Evolutionary conservation across 2,888 invertebrate species (phyloP).

Genomic region (Agrochola lota): DNA sequence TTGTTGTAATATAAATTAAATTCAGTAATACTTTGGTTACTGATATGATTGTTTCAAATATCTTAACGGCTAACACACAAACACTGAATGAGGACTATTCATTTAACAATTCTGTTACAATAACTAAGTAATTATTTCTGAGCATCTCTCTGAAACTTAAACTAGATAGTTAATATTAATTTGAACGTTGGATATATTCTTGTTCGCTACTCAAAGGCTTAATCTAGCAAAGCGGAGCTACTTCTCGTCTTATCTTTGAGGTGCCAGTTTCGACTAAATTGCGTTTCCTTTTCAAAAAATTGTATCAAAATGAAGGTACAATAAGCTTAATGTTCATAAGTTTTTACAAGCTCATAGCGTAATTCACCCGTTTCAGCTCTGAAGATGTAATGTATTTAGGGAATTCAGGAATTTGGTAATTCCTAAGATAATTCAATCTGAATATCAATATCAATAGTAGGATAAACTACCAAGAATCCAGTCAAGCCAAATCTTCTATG

Average conservation of each 20-base stretch:
- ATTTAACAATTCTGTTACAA: slow-evolving; percentile 7
- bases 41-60: slow-evolving; percentile 17
- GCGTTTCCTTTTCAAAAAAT: slow-evolving; percentile 37
- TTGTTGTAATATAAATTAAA: slow-evolving; percentile 48
- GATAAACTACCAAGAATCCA: background rate
- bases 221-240: slow-evolving; percentile 56
- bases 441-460: background rate
- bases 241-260: slow-evolving; percentile 37
- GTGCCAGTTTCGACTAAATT: slow-evolving; percentile 38
- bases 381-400: slow-evolving; percentile 3
- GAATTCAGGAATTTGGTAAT: background rate
- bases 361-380: background rate
- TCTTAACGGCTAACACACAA: background rate
- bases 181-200: slow-evolving; percentile 16
- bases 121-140: background rate
- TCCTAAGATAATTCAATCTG: background rate
- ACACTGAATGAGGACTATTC: background rate
- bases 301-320: slow-evolving; percentile 32
- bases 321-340: slow-evolving; percentile 15
- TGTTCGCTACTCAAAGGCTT: slow-evolving; percentile 57
- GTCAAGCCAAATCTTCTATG: slow-evolving; percentile 13
- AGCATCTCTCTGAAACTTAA: background rate
- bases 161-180: slow-evolving; percentile 12
- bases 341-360: slow-evolving; percentile 31
- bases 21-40: slow-evolving; percentile 11